Base-by-base conservation (phyloP, 2,797 vertebrate genomes). In the Pelobates cultripes region DNA sequence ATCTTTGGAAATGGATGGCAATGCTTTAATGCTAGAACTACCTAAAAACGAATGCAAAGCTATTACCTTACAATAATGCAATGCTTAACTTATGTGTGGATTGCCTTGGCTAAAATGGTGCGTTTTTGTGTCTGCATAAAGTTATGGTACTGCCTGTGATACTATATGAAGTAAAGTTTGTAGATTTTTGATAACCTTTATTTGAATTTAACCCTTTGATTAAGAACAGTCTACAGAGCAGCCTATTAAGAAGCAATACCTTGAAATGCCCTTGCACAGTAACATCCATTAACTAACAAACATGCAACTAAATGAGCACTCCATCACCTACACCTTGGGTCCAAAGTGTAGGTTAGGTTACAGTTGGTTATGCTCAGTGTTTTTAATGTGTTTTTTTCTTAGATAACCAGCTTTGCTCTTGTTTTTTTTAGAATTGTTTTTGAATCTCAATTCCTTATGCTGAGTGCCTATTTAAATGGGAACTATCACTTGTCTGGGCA, bases 51-150 rank as follows among this genome's bases (percentile, higher is more conserved):
- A 68, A 43, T 43, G 40, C 17, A 77, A 43, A 57, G 2, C 17
- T 47, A n/a, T 14, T 15, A 28, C 4, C 5, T 13, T 64, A 28
- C 28, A 28, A 60, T 15, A 43, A 55, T 44, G 44, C 74, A 13
- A 60, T 41, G 69, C 41, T 70, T 81, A 14, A 42, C 7, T 79
- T 43, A 3, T 57, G 55, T 71, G 44, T 71, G 15, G n/a, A 17
- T 8, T 71, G 70, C 70, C 45, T 71, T 71, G 70, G 45, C 8
- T 71, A 28, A 17, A 71, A 51, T 51, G n/a, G 45, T 51, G 45
- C 70, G 10, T 71, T 74, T 64, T 53, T 47, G 73, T 77, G 74
- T 69, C 17, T 80, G 53, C 47, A 10, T 61, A 14, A 43, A 45
- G 6, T 47, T 68, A 15, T 43, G 45, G 75, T 51, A 14, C 77